Evolutionary conservation across 2,797 vertebrate genomes (phyloP).

Genomic region (Pitangus sulphuratus): DNA sequence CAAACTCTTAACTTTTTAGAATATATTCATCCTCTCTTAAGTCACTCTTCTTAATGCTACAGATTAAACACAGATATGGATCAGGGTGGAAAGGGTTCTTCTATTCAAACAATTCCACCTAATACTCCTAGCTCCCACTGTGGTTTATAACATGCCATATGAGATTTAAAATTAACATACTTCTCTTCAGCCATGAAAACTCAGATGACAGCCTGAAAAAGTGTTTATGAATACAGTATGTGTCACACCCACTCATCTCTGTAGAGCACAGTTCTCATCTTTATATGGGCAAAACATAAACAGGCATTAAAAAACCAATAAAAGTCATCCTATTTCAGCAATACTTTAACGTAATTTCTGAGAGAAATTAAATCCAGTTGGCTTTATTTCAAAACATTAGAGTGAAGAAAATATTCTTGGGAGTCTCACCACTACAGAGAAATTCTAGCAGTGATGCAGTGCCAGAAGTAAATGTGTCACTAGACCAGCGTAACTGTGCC

Average conservation of each 20-base stretch:
- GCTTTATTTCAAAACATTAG: not conserved
- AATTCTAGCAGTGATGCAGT: not conserved
- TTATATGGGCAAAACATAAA: not conserved
- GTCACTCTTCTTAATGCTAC: not conserved
- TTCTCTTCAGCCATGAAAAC: not conserved
- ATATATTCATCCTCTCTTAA: not conserved
- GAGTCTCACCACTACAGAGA: not conserved
- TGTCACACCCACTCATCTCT: not conserved
- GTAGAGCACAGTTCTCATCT: not conserved
- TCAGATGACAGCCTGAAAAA: not conserved
- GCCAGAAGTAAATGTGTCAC: not conserved
- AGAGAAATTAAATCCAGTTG: not conserved
- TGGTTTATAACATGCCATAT: not conserved
- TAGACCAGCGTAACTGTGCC: not conserved
- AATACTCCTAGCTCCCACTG: not conserved
- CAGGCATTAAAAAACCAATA: not conserved
- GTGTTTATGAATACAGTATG: not conserved
- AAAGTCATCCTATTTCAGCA: not conserved
- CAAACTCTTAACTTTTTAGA: not conserved
- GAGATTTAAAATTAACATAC: not conserved
- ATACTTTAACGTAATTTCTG: not conserved
- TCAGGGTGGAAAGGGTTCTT: not conserved
- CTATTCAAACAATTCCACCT: not conserved
- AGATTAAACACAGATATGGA: not conserved
- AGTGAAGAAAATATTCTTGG: slow-evolving; percentile 12